phyloP scores from a whole-genome alignment of 2,888 invertebrate species.

The Microplitis deprimator region DNA sequence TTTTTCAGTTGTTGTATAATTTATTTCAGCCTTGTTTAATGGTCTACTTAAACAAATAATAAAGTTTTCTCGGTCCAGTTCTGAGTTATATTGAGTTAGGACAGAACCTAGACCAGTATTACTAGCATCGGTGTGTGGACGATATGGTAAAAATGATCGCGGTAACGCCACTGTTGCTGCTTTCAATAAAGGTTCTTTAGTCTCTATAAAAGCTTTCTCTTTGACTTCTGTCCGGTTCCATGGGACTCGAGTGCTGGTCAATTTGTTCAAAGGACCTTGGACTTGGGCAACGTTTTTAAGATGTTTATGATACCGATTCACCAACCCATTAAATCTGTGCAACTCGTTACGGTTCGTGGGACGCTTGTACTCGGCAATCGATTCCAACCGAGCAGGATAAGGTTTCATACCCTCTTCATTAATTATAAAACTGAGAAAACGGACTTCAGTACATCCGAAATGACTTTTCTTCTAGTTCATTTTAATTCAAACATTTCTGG shows the following conservation, averaged over 20 bases:
- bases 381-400: conserved; percentile 13
- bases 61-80: background rate
- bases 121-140: conserved; percentile 7
- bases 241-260: background rate
- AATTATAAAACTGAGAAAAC: conserved; percentile 20
- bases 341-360: conserved; percentile 16
- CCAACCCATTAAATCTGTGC: conserved; percentile 20
- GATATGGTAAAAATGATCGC: background rate
- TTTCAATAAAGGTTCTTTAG: background rate
- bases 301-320: conserved; percentile 30
- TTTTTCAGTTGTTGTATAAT: too few species aligned
- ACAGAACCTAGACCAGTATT: background rate
- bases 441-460: too few species aligned
- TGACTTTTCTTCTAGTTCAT: too few species aligned
- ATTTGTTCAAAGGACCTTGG: background rate
- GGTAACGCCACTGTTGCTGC: background rate
- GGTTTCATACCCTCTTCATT: conserved; percentile 22
- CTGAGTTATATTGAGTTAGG: background rate
- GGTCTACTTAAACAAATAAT: background rate
- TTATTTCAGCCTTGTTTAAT: too few species aligned
- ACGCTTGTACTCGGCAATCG: too few species aligned
- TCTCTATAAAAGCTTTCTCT: background rate
- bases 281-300: background rate
- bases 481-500: too few species aligned
- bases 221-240: background rate